Conservation (phyloP, 2,888 invertebrate genomes). For the Yponomeuta malinellus region DNA sequence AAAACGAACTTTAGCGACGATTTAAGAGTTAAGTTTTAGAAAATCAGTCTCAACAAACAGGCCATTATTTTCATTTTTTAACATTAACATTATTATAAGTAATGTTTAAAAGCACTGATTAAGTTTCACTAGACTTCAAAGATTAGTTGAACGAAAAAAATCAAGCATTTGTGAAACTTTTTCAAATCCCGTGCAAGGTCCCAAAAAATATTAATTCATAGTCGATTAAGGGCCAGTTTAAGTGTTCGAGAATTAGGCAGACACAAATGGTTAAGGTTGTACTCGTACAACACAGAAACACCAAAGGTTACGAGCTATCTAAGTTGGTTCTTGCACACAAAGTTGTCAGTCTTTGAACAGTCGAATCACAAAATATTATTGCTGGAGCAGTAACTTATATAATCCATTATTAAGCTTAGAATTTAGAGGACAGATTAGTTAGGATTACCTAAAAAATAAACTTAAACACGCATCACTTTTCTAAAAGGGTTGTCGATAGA, state of each 20-base stretch:
- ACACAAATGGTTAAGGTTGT: neutral
- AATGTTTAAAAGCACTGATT: slow-evolving; percentile 7
- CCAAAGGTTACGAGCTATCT: neutral
- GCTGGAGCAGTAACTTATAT: slow-evolving; percentile 46
- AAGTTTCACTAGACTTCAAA: neutral
- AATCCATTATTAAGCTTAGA: slow-evolving; percentile 15
- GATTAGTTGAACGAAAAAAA: neutral
- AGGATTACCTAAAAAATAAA: neutral
- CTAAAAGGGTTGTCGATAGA: neutral
- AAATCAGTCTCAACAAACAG: slow-evolving; percentile 75
- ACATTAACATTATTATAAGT: slow-evolving; percentile 38
- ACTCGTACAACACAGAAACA: neutral
- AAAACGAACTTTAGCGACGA: slow-evolving; percentile 36
- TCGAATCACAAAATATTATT: slow-evolving; percentile 68
- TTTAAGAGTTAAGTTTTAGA: slow-evolving; percentile 64
- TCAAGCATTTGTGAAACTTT: neutral
- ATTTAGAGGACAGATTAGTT: slow-evolving; percentile 2
- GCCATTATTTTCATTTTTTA: slow-evolving; percentile 59
- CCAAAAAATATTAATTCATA: neutral
- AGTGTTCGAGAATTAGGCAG: neutral
- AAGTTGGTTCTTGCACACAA: slow-evolving; percentile 49
- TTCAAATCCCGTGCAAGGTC: neutral
- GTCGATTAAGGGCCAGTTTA: neutral
- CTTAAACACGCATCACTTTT: neutral
- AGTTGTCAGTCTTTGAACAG: slow-evolving; percentile 65